These are phyloP conservation scores for Threskiornis aethiopicus DNA, from an alignment of 2,797 vertebrate genomes.

Conservation along the genomic window DNA sequence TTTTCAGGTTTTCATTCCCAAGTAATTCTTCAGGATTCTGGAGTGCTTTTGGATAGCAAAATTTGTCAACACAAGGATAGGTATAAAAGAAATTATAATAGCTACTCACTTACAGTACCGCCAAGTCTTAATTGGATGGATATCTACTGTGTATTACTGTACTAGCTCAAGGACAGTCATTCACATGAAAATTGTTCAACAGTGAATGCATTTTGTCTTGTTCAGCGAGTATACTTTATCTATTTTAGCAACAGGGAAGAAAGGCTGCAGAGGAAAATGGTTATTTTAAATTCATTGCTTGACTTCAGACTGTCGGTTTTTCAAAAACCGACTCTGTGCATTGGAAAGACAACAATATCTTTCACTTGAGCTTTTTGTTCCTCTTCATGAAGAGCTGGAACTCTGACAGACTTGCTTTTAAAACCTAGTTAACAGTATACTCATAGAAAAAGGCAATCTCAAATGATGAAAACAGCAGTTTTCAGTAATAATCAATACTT, in stretches of 20 bases:
- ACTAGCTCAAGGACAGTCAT: slow-evolving; percentile 69
- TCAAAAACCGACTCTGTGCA: slow-evolving; percentile 19
- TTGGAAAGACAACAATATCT: slow-evolving; percentile 5
- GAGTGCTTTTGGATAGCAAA: slow-evolving; percentile 30
- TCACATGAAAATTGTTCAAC: slow-evolving; percentile 61
- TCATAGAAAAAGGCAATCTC: background rate
- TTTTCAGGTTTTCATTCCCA: slow-evolving; percentile 21
- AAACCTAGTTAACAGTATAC: background rate
- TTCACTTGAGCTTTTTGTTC: slow-evolving; percentile 27
- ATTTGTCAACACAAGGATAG: slow-evolving; percentile 28
- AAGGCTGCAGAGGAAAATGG: slow-evolving; percentile 50
- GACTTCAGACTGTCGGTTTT: slow-evolving; percentile 32
- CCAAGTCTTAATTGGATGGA: slow-evolving; percentile 46
- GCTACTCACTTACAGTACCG: background rate
- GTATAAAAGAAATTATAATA: slow-evolving; percentile 35
- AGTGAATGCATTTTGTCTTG: slow-evolving; percentile 55
- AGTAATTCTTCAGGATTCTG: slow-evolving; percentile 39
- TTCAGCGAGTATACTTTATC: slow-evolving; percentile 42
- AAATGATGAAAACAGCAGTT: background rate
- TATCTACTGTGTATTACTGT: slow-evolving; percentile 37
- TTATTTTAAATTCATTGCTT: slow-evolving; percentile 58
- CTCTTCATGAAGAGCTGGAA: background rate
- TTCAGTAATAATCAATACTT: background rate
- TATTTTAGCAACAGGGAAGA: slow-evolving; percentile 28
- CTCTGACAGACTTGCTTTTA: background rate